Evolutionary conservation across 1,140 invertebrate genomes (phyloP), one percentile per base, ranked within the genome.

Genomic region (Phymorhynchus buccinoides): DNA sequence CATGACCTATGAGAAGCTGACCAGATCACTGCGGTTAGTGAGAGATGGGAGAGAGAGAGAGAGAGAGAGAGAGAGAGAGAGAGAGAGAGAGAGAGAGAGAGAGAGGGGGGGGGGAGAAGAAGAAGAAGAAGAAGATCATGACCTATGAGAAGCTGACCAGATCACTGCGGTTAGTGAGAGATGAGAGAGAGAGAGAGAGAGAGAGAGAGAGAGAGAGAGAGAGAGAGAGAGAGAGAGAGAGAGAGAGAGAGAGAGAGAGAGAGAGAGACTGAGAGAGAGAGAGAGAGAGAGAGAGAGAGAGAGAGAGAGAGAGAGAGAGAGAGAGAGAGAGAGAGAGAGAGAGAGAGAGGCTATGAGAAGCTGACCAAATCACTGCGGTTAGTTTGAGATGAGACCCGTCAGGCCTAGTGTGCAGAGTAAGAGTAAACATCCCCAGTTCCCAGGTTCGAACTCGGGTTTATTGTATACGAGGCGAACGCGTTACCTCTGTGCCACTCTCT

Each of bases 41-140:
- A n/a, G n/a, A 18, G 44, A 18, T 9, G 44, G 27, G 68, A 73
- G 68, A 73, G 68, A 73, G 68, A 27, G 68, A 73, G 68, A 73
- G 68, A 37, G 68, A 27, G 68, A 73, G 68, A 27, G 7, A 27
- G 27, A 27, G 27, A 27, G 68, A 32, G 68, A 27, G 68, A 37
- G 68, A 73, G 68, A 27, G 27, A 73, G 68, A 6, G 68, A 73
- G 27, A 27, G 68, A 73, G 68, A 73, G 68, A 73, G 68, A 73
- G 68, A 73, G 27, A 9, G 68, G 68, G 27, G 68, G 27, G 97
- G 0, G 95, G 95, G 44, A 93, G 94, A 89, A 98, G 97, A 91
- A 91, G 30, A 32, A 79, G n/a, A 37, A 41, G 16, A 30, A 12
- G 12, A 14, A 27, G 37, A 9, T 18, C 30, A n/a, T 30, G 37